Conservation (phyloP, 2,888 invertebrate genomes). For the Netelia inedita region DNA sequence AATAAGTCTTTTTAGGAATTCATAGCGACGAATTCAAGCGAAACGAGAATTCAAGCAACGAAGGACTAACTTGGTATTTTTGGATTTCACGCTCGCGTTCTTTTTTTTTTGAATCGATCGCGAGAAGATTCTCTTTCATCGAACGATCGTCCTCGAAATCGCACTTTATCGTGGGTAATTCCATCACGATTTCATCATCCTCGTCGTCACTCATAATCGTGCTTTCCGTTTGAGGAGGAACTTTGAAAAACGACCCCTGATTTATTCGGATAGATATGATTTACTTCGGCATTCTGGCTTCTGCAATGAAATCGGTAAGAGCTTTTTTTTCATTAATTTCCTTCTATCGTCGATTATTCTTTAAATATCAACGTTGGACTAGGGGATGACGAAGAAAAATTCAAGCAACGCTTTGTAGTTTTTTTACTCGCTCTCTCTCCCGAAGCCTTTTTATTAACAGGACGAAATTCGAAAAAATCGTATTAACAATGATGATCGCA, state of each 20-base stretch:
- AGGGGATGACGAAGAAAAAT: neutral
- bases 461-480: slow-evolving; percentile 75
- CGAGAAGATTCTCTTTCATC: slow-evolving; percentile 43
- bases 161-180: slow-evolving; percentile 16
- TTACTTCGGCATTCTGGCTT: slow-evolving; percentile 33
- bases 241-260: slow-evolving; percentile 41
- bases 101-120: slow-evolving; percentile 67
- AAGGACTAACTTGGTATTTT: slow-evolving; percentile 51
- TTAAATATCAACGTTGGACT: neutral
- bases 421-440: slow-evolving; percentile 42
- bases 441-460: slow-evolving; percentile 82
- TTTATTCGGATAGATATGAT: slow-evolving; percentile 46
- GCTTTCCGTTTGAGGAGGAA: slow-evolving; percentile 36
- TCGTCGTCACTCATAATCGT: slow-evolving; percentile 55
- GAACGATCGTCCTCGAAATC: slow-evolving; percentile 59
- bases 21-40: neutral
- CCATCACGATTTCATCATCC: slow-evolving; percentile 34
- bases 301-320: slow-evolving; percentile 47
- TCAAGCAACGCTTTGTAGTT: neutral
- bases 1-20: neutral
- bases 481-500: slow-evolving; percentile 75
- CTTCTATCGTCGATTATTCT: neutral
- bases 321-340: neutral
- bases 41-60: neutral
- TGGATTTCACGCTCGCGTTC: slow-evolving; percentile 61